Percentiles rank a stretch among this genome's conserved stretches.
phyloP scores from a whole-genome alignment of 2,888 invertebrate species.

The Limulus polyphemus region DNA sequence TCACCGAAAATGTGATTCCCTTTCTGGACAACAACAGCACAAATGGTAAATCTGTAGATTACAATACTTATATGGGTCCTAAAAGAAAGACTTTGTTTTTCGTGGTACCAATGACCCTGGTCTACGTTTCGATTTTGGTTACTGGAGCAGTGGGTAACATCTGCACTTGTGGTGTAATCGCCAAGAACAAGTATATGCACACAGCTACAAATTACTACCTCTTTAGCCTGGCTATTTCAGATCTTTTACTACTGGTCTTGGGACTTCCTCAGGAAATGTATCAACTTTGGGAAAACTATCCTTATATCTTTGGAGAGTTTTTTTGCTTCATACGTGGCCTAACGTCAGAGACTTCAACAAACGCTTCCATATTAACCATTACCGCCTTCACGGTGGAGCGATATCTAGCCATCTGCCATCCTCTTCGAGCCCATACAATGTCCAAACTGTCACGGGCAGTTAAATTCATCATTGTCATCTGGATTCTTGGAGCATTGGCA shows the following conservation, averaged over 20 bases:
- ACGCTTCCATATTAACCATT: slow-evolving; percentile 63
- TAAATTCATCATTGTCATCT: slow-evolving; percentile 63
- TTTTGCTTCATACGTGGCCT: slow-evolving; percentile 64
- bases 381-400: slow-evolving; percentile 78
- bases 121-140: slow-evolving; percentile 56
- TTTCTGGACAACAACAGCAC: too few relatives aligned
- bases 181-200: slow-evolving; percentile 63
- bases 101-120: slow-evolving; percentile 44
- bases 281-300: slow-evolving; percentile 33
- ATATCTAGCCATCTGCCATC: slow-evolving; percentile 75
- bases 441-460: slow-evolving; percentile 55
- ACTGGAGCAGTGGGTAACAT: slow-evolving; percentile 60
- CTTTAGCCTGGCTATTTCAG: slow-evolving; percentile 67
- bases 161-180: slow-evolving; percentile 65
- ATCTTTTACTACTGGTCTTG: slow-evolving; percentile 59
- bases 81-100: slow-evolving; percentile 16
- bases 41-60: too few relatives aligned
- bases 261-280: slow-evolving; percentile 70
- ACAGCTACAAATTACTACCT: slow-evolving; percentile 73
- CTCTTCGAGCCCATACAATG: slow-evolving; percentile 46
- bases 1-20: too few relatives aligned
- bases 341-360: slow-evolving; percentile 62
- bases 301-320: slow-evolving; percentile 51
- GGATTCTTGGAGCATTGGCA: slow-evolving; percentile 55
- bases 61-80: slow-evolving; percentile 10